Evolutionary conservation across 2,113 vertebrate genomes (phyloP).

Genomic region (Okapia johnstoni): DNA sequence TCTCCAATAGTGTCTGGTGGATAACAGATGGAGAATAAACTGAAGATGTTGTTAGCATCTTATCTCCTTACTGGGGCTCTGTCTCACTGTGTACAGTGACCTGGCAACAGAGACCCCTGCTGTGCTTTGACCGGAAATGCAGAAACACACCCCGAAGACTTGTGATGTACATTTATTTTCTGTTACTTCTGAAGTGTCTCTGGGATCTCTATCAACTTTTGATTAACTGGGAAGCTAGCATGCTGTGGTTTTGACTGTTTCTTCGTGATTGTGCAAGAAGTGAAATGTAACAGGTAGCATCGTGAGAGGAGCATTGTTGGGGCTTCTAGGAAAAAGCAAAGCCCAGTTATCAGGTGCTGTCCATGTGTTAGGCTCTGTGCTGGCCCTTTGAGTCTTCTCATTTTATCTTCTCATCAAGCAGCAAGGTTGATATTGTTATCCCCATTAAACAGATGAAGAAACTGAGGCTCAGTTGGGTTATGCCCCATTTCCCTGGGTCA

Average conservation of each 20-base stretch:
- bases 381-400: neutral
- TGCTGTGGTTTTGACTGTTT: neutral
- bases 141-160: neutral
- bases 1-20: neutral
- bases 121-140: neutral
- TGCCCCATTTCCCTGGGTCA: neutral
- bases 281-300: accelerated
- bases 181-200: neutral
- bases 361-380: no score
- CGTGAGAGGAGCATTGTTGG: neutral
- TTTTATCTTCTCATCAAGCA: neutral
- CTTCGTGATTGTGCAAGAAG: neutral
- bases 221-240: neutral
- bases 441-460: neutral
- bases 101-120: neutral
- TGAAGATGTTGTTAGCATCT: neutral
- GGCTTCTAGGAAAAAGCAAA: neutral
- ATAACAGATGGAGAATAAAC: neutral
- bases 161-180: neutral
- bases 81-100: neutral
- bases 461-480: neutral
- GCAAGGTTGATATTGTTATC: neutral
- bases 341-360: accelerated
- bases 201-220: neutral
- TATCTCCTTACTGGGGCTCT: accelerated